Percentiles rank a stretch among this genome's conserved stretches.
Conservation (phyloP, 2,797 vertebrate species). For the Phoeniculus purpureus region DNA sequence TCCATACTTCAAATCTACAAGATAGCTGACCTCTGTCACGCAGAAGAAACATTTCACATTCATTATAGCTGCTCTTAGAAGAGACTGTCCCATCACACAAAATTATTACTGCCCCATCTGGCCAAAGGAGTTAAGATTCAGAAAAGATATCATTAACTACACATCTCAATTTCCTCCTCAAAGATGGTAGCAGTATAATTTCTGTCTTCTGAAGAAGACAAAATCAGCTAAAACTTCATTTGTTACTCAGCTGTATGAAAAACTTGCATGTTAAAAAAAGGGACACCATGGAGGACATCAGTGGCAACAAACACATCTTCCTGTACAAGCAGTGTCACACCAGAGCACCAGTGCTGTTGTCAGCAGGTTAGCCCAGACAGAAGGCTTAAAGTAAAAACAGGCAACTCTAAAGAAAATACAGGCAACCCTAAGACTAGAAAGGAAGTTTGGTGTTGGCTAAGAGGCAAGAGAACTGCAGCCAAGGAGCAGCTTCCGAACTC, state of each 20-base stretch:
- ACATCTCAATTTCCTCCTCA: neutral
- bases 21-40: neutral
- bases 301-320: neutral
- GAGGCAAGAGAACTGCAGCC: neutral
- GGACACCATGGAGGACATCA: neutral
- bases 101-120: neutral
- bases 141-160: neutral
- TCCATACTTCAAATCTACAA: neutral
- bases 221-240: neutral
- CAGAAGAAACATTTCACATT: neutral
- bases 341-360: accelerated
- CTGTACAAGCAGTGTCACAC: neutral
- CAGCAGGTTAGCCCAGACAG: neutral
- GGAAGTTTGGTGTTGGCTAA: accelerated
- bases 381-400: neutral
- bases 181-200: neutral
- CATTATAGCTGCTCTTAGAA: neutral
- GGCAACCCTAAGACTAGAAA: neutral
- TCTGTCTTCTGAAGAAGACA: neutral
- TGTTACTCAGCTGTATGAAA: neutral
- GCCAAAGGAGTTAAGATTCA: neutral
- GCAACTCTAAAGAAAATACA: neutral
- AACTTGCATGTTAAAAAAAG: neutral
- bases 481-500: neutral
- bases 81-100: neutral